Evolutionary conservation across 2,888 invertebrate species (phyloP), one percentile per base, ranked within the genome.

Genomic region (Amiota mariae): DNA sequence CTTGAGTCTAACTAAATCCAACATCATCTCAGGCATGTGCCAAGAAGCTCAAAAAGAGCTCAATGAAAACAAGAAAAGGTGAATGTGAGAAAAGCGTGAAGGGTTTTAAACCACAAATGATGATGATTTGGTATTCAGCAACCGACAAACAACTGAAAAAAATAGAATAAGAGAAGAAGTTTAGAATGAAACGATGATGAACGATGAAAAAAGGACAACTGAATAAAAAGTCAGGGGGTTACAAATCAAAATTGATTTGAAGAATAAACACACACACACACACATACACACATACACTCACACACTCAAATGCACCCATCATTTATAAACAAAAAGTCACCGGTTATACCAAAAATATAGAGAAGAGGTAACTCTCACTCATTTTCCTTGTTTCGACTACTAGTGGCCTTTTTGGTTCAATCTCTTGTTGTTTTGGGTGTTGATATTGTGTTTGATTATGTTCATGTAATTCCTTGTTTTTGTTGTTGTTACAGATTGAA

Each of bases 401-500:
- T 36, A 36, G 72, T 70, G 18, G 59, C 20, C 59, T 15, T 20
- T 64, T 72, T 64, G 61, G 73, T 15, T 70, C 61, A 46, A 18
- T 46, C n/a, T 61, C 59, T 66, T 63, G 56, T 66, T 61, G 51
- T 64, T 24, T 24, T 24, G 24, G 3, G 24, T 24, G 24, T 24
- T 24, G 24, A 24, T 20, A 12, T 10, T 72, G 47, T 49, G 57
- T 51, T 57, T 11, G 51, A 59, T 6, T 51, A 15, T 49, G 24
- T 54, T 18, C 59, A 15, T 64, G 15, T 46, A 12, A 12, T 63
- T 74, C 15, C 15, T 15, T 76, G 68, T 59, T 72, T 15, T 47
- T 70, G 13, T 36, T 36, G 36, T 36, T 36, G 36, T 36, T 83
- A 80, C 77, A 85, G 84, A 87, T 87, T 85, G 82, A 81, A 77